A percentile compares a stretch with the other conserved stretches of the same genome.
Conservation (phyloP, 2,113 vertebrate species). For the Pituophis catenifer region DNA sequence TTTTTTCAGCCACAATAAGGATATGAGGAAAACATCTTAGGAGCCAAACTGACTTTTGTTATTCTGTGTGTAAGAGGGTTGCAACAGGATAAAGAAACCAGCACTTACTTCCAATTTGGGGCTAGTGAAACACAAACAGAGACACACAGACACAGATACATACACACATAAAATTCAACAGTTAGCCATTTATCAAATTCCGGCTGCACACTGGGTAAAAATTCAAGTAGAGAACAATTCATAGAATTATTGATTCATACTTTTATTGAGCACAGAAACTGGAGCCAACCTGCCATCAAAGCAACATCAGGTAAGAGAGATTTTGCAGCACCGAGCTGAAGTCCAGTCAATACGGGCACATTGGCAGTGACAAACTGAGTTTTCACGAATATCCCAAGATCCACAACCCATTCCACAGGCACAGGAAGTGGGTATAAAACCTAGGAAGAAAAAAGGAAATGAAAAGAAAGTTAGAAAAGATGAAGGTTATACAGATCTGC, state of each 20-base stretch:
- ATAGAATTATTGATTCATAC: not conserved
- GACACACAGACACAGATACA: too few species aligned
- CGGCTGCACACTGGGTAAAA: too few species aligned
- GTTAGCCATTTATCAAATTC: too few species aligned
- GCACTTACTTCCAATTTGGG: too few species aligned
- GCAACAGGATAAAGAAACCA: too few species aligned
- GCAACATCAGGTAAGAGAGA: not conserved
- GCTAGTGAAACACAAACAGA: too few species aligned
- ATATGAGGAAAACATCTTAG: too few species aligned
- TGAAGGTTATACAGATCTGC: not conserved
- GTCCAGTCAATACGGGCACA: constrained; percentile 46
- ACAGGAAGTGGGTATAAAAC: constrained; percentile 25
- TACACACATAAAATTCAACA: not conserved
- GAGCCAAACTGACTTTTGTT: too few species aligned
- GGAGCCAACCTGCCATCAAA: not conserved
- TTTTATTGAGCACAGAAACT: not conserved
- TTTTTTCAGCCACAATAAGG: too few species aligned
- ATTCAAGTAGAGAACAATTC: not conserved
- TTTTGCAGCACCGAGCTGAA: constrained; percentile 20
- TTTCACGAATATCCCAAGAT: constrained; percentile 40
- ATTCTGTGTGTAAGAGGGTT: too few species aligned
- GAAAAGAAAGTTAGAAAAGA: not conserved
- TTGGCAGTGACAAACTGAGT: constrained; percentile 48
- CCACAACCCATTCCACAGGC: constrained; percentile 47
- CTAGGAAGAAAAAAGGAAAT: not conserved